Base-by-base conservation (phyloP, 2,797 vertebrate species). In the Anisognathus igniventris region DNA sequence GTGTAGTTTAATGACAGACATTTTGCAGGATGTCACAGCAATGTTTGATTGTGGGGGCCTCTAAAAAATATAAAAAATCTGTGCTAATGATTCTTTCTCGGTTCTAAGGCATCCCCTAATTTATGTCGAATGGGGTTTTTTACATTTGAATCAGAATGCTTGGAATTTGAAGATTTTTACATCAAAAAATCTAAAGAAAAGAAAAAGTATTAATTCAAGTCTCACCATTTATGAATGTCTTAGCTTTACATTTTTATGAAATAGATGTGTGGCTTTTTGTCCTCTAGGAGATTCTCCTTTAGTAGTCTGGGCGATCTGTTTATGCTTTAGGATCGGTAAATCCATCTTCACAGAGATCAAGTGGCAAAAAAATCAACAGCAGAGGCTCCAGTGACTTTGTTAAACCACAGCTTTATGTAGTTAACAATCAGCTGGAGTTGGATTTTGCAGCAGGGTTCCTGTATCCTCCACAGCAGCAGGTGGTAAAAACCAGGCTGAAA, bases 1-100 rank as follows among this genome's bases (percentile, higher is more conserved):
- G 65, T 45, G 0, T 14, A 27, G 30, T 42, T 73, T 39, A 82
- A 44, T 0, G 33, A 22, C 33, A 37, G 67, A 15, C 1, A 1
- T n/a, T 65, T 68, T 82, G 42, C 28, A 64, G 51, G 47, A 51
- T 24, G 4, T 67, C 19, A 3, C 25, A 56, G 24, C 33, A 31
- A 0, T 18, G 24, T 19, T 58, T 48, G 58, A 31, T 13, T 50
- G 25, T 5, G 14, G 27, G 27, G 10, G 14, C 8, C 22, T 74
- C 48, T 64, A 44, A 50, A 61, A 86, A 48, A 7, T 9, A 1
- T 14, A 8, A 22, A 48, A 71, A 62, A 47, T 45, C 10, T 28
- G 21, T 39, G 13, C 5, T 20, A 45, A 2, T 10, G 5, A 15
- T 48, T 90, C n/a, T 58, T 70, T 27, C 12, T 61, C 54, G 3